phyloP scores from a whole-genome alignment of 1,140 invertebrate species.

The Halyomorpha halys region DNA sequence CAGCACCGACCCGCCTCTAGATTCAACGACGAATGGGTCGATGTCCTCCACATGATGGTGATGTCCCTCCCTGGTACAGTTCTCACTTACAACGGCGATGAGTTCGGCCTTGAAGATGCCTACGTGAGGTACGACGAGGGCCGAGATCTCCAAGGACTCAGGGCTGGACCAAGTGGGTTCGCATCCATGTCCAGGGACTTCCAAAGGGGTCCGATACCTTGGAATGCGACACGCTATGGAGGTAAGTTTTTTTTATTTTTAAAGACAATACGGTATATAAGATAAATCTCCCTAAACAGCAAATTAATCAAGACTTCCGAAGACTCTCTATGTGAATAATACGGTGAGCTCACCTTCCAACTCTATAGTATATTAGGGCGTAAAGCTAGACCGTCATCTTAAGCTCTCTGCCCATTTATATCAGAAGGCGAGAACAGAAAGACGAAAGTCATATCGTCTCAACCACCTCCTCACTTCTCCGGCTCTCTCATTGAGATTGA shows the following conservation, averaged over 20 bases:
- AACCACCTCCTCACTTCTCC: too few relatives aligned
- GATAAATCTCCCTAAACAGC: too few relatives aligned
- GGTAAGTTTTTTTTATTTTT: slow-evolving; percentile 37
- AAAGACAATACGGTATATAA: too few relatives aligned
- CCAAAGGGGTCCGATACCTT: slow-evolving; percentile 53
- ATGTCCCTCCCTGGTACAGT: slow-evolving; percentile 58
- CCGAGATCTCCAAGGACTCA: slow-evolving; percentile 37
- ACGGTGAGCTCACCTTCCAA: too few relatives aligned
- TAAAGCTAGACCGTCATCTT: too few relatives aligned
- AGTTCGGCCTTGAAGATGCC: slow-evolving; percentile 48
- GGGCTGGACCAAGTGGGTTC: slow-evolving; percentile 40
- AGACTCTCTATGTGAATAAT: too few relatives aligned
- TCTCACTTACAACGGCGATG: slow-evolving; percentile 29
- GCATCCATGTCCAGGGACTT: slow-evolving; percentile 6
- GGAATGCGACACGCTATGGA: slow-evolving; percentile 47
- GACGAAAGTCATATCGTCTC: too few relatives aligned
- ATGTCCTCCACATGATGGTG: slow-evolving; percentile 62
- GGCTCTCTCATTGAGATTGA: too few relatives aligned
- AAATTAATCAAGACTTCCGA: too few relatives aligned
- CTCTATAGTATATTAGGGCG: too few relatives aligned
- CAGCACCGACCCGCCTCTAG: slow-evolving; percentile 51
- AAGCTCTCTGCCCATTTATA: too few relatives aligned
- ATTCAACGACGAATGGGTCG: slow-evolving; percentile 48
- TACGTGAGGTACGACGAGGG: slow-evolving; percentile 42
- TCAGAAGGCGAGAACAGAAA: too few relatives aligned